Base-by-base conservation (phyloP, 2,113 vertebrate genomes). In the Myrmecobius fasciatus region DNA sequence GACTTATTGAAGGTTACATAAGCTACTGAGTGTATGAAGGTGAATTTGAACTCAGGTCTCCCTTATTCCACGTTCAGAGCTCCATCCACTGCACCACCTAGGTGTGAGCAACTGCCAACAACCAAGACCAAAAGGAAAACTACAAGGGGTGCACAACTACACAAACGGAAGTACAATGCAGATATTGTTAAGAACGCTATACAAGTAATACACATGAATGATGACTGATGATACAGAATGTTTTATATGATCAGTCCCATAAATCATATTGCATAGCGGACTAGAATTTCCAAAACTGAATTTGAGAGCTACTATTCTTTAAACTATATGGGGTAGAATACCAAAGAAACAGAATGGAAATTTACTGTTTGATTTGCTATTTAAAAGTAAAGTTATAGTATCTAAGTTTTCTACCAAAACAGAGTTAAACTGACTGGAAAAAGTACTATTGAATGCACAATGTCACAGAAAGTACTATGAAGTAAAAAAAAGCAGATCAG, bases 321-420 rank as follows among this genome's bases (percentile, higher is more conserved):
- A 10, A 89, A 93, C 52, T 26, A 92, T 9, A 25, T 88, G 36
- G 95, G 94, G 52, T 0, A 91, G 9, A 8, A 54, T 31, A 93
- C 1, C 48, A n/a, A 95, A 94, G 25, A 92, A 92, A 60, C 2
- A 11, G 52, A 56, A 56, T 11, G 36, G 26, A 51, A 7, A 90
- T 60, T 51, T 89, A 52, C 53, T 90, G 48, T 49, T 93, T n/a
- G 14, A 91, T 95, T 56, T 93, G 24, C 26, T 54, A 89, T 48
- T 47, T 75, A 75, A 75, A 75, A 75, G 60, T 75, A 2, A 48
- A 60, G 1, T n/a, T 95, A 67, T 56, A 89, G 25, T 52, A 83
- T 31, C 12, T 67, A 67, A 36, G 31, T 67, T 89, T 93, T 92
- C 51, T 48, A 91, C 24, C 20, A 60, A 17, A 26, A 89, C 0